A percentile compares a stretch with the other conserved stretches of the same genome.
Evolutionary conservation across 2,797 vertebrate species (phyloP).

Genomic region (Saxicola maurus): DNA sequence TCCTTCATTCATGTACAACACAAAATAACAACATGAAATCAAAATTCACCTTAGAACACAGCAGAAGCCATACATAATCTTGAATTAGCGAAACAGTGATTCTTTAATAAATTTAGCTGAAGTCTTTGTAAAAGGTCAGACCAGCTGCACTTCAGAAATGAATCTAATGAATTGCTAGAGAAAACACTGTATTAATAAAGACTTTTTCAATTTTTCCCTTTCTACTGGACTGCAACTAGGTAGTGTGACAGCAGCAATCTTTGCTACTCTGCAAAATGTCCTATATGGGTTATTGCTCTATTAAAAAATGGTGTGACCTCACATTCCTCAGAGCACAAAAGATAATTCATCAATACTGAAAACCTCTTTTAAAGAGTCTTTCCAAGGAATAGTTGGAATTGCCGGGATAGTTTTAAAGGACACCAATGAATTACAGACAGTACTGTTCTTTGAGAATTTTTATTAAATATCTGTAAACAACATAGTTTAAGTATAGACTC

Average conservation of each 20-base stretch:
- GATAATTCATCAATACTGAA: constrained; percentile 65
- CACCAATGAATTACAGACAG: constrained; percentile 37
- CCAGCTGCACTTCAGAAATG: neutral
- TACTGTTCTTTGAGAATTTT: constrained; percentile 29
- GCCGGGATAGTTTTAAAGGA: constrained; percentile 56
- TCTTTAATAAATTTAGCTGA: neutral
- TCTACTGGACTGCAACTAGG: neutral
- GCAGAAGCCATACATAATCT: neutral
- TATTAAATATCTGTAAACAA: constrained; percentile 32
- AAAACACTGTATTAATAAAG: neutral
- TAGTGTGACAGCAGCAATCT: neutral
- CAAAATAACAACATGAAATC: neutral
- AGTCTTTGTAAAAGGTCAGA: neutral
- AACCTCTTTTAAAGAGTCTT: constrained; percentile 52
- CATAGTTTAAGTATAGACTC: neutral
- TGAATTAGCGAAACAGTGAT: neutral
- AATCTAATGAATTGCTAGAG: neutral
- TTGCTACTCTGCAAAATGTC: neutral
- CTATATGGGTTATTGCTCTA: neutral
- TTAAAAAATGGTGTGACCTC: constrained; percentile 24
- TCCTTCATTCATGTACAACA: neutral
- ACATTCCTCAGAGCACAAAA: constrained; percentile 69
- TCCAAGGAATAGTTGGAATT: constrained; percentile 69
- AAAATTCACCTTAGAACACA: neutral
- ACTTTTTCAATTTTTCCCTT: neutral